Conservation (phyloP, 2,113 vertebrate genomes). For the Nesogale talazaci region DNA sequence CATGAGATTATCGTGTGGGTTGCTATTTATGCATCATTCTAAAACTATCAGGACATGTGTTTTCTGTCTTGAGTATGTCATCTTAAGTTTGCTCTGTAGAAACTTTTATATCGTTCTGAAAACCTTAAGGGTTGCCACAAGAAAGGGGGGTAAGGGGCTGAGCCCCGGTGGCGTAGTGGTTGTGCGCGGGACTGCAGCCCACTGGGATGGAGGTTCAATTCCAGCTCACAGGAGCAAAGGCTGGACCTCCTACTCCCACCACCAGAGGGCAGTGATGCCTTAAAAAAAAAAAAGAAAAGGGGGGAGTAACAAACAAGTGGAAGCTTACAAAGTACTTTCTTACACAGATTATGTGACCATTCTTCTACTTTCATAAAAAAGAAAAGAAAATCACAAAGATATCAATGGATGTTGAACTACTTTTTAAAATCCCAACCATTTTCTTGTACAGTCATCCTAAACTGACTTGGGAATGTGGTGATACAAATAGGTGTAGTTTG, state of each 20-base stretch:
- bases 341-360: neutral
- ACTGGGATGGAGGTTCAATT: no score
- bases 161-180: no score
- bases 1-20: conserved; percentile 53
- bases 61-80: conserved; percentile 44
- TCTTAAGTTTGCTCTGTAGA: conserved; percentile 45
- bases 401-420: conserved; percentile 1
- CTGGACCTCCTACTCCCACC: no score
- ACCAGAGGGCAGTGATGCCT: no score
- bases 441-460: conserved; percentile 28
- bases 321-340: conserved; percentile 41
- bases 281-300: conserved; percentile 35
- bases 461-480: neutral
- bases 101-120: conserved; percentile 46
- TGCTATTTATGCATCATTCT: conserved; percentile 52
- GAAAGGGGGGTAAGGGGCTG: neutral
- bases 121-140: conserved; percentile 48
- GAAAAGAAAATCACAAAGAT: neutral
- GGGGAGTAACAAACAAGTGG: neutral
- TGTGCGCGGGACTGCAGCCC: no score
- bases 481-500: conserved; percentile 21
- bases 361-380: conserved; percentile 29
- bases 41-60: conserved; percentile 45
- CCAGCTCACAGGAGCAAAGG: no score
- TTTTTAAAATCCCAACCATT: neutral